Evolutionary conservation across 2,113 vertebrate species (phyloP).

Genomic region (Hippocampus comes): DNA sequence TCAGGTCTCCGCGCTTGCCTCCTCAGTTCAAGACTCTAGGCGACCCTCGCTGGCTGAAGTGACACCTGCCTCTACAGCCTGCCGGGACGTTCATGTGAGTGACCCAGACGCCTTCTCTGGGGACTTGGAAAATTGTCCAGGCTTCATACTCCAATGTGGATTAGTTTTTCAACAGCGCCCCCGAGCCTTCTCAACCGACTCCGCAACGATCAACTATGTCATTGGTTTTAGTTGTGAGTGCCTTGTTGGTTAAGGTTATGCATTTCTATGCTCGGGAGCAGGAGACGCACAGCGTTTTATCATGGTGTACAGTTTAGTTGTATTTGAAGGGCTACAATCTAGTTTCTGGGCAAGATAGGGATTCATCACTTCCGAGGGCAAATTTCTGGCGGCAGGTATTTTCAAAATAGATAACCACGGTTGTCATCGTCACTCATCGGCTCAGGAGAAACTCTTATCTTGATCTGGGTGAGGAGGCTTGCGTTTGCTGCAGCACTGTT

Average conservation of each 20-base stretch:
- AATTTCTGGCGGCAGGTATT: slow-evolving; percentile 22
- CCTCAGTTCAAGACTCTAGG: too few species aligned
- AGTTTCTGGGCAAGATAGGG: slow-evolving; percentile 22
- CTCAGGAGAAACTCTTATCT: slow-evolving; percentile 8
- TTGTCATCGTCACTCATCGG: slow-evolving; percentile 18
- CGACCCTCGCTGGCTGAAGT: too few species aligned
- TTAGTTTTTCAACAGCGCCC: too few species aligned
- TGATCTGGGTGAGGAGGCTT: slow-evolving; percentile 1
- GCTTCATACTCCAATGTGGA: too few species aligned
- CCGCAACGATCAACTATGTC: too few species aligned
- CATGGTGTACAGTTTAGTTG: slow-evolving; percentile 23
- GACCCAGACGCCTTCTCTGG: too few species aligned
- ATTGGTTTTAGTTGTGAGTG: background rate
- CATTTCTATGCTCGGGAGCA: slow-evolving; percentile 13
- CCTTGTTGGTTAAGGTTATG: background rate
- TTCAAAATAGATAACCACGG: slow-evolving; percentile 35
- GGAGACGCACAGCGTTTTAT: slow-evolving; percentile 28
- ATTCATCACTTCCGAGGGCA: slow-evolving; percentile 25
- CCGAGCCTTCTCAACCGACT: too few species aligned
- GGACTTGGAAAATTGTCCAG: too few species aligned
- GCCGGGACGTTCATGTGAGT: too few species aligned
- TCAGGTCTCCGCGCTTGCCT: too few species aligned
- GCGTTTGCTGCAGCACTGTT: background rate
- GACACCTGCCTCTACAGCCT: too few species aligned
- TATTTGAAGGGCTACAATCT: slow-evolving; percentile 20